A percentile compares a stretch with the other conserved stretches of the same genome.
phyloP scores from a whole-genome alignment of 1,140 invertebrate species.

The Hormaphis cornu region DNA sequence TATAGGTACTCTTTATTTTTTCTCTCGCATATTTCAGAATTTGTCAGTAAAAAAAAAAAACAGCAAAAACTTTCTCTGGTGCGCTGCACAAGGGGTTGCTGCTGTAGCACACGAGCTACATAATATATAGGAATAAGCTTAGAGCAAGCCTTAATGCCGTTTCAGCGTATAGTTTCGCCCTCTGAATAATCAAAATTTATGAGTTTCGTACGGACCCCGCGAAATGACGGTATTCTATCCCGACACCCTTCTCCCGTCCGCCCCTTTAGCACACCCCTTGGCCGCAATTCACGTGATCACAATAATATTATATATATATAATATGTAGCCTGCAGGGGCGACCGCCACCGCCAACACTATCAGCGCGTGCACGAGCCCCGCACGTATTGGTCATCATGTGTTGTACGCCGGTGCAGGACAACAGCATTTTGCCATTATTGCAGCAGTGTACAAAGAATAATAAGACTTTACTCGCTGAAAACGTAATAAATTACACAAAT shows the following conservation, averaged over 20 bases:
- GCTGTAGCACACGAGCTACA: not conserved
- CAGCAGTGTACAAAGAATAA: not conserved
- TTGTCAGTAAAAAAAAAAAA: slow-evolving; percentile 20
- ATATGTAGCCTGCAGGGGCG: slow-evolving; percentile 15
- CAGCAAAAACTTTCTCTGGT: not conserved
- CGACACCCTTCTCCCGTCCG: not conserved
- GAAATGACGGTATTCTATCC: slow-evolving; percentile 27
- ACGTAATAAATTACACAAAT: not conserved
- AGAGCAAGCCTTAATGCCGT: slow-evolving; percentile 30
- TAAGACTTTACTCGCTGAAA: not conserved
- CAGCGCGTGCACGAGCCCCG: not conserved
- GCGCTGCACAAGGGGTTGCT: slow-evolving; percentile 1
- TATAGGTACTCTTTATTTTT: too few species aligned
- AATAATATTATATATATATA: too few species aligned
- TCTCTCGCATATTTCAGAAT: slow-evolving; percentile 25
- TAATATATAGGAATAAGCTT: slow-evolving; percentile 28
- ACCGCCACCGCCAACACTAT: not conserved
- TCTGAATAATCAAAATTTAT: slow-evolving; percentile 33
- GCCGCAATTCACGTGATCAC: slow-evolving; percentile 28
- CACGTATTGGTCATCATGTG: slow-evolving; percentile 20
- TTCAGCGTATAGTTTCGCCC: slow-evolving; percentile 30
- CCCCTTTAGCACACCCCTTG: not conserved
- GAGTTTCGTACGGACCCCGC: slow-evolving; percentile 25
- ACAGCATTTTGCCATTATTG: slow-evolving; percentile 5
- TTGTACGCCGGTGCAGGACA: not conserved